Conservation (phyloP, 2,797 vertebrate genomes). For the Morelia viridis region DNA sequence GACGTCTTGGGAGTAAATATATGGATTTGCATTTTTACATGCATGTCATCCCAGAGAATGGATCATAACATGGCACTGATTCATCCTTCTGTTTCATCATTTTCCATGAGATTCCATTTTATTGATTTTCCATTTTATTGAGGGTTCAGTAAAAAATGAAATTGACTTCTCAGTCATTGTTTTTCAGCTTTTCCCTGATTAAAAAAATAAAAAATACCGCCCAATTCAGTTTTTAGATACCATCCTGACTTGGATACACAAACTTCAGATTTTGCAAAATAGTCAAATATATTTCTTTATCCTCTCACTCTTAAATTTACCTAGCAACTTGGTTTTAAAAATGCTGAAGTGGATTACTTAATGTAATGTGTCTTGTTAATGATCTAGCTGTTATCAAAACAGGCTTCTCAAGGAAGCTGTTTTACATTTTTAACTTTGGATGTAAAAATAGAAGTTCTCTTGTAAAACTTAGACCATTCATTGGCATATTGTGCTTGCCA, state of each 20-base stretch:
- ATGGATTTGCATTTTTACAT: background rate
- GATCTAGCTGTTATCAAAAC: background rate
- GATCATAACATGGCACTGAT: background rate
- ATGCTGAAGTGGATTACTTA: background rate
- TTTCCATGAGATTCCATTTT: background rate
- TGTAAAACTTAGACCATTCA: no score
- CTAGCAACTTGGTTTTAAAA: background rate
- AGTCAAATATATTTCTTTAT: no score
- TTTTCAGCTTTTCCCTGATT: no score
- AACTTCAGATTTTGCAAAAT: no score
- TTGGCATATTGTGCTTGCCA: background rate
- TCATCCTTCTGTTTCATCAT: background rate
- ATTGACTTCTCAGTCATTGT: no score
- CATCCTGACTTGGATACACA: no score
- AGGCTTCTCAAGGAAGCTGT: background rate
- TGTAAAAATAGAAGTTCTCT: no score
- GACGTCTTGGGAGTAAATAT: background rate
- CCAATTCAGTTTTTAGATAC: no score
- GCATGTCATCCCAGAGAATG: background rate
- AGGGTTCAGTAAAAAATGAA: background rate
- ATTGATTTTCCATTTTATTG: no score
- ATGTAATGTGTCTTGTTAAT: accelerated
- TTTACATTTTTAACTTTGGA: background rate
- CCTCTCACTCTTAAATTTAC: no score
- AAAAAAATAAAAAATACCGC: no score